Percentiles rank a stretch among this genome's conserved stretches.
phyloP scores from a whole-genome alignment of 2,797 vertebrate species.

The Sebastes baramenuke region DNA sequence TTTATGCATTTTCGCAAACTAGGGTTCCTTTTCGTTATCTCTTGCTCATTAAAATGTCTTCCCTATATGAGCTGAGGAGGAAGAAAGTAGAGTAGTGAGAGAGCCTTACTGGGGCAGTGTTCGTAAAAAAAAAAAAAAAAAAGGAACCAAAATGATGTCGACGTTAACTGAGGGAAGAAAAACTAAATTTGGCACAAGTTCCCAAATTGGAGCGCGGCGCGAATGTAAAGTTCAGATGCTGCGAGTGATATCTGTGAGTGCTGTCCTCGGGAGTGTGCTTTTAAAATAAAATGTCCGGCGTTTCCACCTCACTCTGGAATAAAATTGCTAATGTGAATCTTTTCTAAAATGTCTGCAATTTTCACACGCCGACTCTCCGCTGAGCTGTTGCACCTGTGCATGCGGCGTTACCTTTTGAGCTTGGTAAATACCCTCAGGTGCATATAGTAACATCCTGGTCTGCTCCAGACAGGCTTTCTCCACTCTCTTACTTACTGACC shows the following conservation, averaged over 20 bases:
- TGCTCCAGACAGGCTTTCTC: conserved; percentile 37
- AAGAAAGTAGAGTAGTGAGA: conserved; percentile 41
- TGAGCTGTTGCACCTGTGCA: conserved; percentile 69
- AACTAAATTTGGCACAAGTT: conserved; percentile 45
- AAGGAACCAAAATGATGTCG: conserved; percentile 37
- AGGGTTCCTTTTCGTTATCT: conserved; percentile 52
- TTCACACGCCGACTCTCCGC: conserved; percentile 14
- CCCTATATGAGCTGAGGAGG: conserved; percentile 31
- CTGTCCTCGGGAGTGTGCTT: conserved; percentile 25
- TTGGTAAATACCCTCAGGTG: conserved; percentile 70
- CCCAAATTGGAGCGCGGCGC: conserved; percentile 40
- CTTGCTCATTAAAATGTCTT: conserved; percentile 67
- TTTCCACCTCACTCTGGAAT: conserved; percentile 42
- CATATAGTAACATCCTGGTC: conserved; percentile 52
- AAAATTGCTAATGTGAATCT: conserved; percentile 42
- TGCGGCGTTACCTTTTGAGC: conserved; percentile 61
- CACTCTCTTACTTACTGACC: conserved; percentile 37
- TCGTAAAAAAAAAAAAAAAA: conserved; percentile 9
- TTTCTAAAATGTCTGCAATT: conserved; percentile 47
- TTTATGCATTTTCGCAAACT: conserved; percentile 57
- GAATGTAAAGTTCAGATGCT: conserved; percentile 37
- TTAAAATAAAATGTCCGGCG: conserved; percentile 37
- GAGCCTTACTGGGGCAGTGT: conserved; percentile 41
- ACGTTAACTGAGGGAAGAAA: conserved; percentile 33
- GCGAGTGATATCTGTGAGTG: not conserved